A percentile compares a stretch with the other conserved stretches of the same genome.
Conservation (phyloP, 2,797 vertebrate genomes). For the Diglossa cyanea region DNA sequence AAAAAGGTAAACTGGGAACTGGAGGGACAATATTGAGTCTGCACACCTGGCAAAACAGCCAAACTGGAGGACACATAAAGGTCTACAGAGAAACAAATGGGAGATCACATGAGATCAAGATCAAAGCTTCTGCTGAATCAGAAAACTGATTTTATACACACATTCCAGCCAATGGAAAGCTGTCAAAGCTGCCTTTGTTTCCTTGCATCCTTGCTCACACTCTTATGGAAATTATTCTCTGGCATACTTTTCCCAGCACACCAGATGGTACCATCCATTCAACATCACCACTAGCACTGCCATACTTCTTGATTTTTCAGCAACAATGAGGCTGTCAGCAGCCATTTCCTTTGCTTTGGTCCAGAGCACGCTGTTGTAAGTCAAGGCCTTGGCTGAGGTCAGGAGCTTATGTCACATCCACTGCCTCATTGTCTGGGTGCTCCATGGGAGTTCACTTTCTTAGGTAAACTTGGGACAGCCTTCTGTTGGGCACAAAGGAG, state of each 20-base stretch:
- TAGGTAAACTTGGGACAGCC: neutral
- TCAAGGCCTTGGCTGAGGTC: neutral
- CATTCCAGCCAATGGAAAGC: neutral
- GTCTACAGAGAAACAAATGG: neutral
- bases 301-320: neutral
- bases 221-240: neutral
- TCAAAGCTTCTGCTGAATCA: neutral
- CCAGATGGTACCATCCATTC: neutral
- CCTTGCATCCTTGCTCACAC: neutral
- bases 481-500: neutral
- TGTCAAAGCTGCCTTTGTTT: neutral
- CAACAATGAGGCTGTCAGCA: neutral
- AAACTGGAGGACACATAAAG: neutral
- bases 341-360: neutral
- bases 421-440: neutral
- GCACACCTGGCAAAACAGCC: neutral
- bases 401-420: neutral
- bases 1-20: neutral
- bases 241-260: neutral
- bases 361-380: neutral
- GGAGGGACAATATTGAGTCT: neutral
- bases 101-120: neutral
- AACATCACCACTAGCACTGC: neutral
- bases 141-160: neutral
- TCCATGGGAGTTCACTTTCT: neutral